Percentiles rank a stretch among this genome's conserved stretches.
These are phyloP conservation scores for Phasianus colchicus DNA, from an alignment of 2,113 vertebrate genomes.

Conservation along the genomic window DNA sequence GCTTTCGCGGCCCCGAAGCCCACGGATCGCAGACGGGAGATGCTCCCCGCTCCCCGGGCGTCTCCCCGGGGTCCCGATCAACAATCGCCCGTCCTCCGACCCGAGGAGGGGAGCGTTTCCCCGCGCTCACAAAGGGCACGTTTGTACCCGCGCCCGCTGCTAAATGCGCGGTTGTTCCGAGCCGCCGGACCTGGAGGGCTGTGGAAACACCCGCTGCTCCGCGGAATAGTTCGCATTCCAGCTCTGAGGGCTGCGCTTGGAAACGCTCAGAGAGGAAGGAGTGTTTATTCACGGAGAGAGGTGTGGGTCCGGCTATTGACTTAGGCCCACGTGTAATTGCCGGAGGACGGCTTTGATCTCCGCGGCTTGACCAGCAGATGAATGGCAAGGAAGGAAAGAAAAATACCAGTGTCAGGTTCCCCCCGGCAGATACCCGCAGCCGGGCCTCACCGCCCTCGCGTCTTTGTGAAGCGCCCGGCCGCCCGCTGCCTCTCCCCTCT, in stretches of 20 bases:
- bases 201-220: slow-evolving; percentile 76
- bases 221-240: slow-evolving; percentile 80
- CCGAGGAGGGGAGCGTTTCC: slow-evolving; percentile 34
- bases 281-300: slow-evolving; percentile 78
- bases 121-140: slow-evolving; percentile 68
- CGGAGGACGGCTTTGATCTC: slow-evolving; percentile 78
- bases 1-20: background rate
- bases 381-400: slow-evolving; percentile 48
- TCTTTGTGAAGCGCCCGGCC: background rate
- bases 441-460: background rate
- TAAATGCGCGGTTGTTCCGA: slow-evolving; percentile 80
- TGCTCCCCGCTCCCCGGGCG: background rate
- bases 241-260: slow-evolving; percentile 63
- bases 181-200: slow-evolving; percentile 55
- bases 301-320: slow-evolving; percentile 71
- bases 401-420: slow-evolving; percentile 36
- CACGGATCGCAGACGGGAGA: background rate
- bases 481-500: too few species aligned
- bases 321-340: slow-evolving; percentile 52
- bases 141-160: slow-evolving; percentile 70
- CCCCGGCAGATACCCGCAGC: slow-evolving; percentile 15
- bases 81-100: background rate
- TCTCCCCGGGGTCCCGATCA: background rate
- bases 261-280: slow-evolving; percentile 71
- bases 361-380: slow-evolving; percentile 23